Conservation (phyloP, 2,888 invertebrate genomes). For the Ceratothoa steindachneri region DNA sequence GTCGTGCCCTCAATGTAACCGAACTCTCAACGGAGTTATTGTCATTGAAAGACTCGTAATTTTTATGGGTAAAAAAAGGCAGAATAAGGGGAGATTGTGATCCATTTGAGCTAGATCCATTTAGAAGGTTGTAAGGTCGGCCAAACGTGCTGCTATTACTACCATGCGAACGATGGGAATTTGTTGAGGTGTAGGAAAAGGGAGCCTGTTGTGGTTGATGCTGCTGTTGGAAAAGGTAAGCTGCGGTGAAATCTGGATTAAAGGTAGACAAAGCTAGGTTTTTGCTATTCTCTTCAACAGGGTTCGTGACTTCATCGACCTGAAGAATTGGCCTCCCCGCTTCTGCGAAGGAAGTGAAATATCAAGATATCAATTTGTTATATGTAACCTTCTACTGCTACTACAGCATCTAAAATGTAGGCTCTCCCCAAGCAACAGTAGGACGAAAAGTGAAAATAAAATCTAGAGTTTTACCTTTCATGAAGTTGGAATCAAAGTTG, state of each 20-base stretch:
- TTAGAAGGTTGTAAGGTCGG: background rate
- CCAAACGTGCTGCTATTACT: background rate
- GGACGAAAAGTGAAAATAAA: no score
- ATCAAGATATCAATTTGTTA: no score
- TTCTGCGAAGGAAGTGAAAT: background rate
- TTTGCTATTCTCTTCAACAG: background rate
- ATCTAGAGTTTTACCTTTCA: background rate
- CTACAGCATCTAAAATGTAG: no score
- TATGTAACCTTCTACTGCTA: no score
- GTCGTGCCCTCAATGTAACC: background rate
- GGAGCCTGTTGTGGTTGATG: background rate
- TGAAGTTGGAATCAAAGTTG: background rate
- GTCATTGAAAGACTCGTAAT: background rate
- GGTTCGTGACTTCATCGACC: background rate
- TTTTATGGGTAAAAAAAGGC: background rate
- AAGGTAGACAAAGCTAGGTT: background rate
- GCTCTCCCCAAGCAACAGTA: no score
- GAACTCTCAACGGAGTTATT: background rate
- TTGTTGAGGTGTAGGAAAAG: background rate
- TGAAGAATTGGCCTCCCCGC: background rate
- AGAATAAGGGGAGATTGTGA: background rate
- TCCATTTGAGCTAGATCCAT: background rate
- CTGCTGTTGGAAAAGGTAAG: background rate
- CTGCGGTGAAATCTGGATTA: background rate
- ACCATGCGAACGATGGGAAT: background rate